Conservation (phyloP, 2,888 invertebrate species). For the Drosophila bunnanda region DNA sequence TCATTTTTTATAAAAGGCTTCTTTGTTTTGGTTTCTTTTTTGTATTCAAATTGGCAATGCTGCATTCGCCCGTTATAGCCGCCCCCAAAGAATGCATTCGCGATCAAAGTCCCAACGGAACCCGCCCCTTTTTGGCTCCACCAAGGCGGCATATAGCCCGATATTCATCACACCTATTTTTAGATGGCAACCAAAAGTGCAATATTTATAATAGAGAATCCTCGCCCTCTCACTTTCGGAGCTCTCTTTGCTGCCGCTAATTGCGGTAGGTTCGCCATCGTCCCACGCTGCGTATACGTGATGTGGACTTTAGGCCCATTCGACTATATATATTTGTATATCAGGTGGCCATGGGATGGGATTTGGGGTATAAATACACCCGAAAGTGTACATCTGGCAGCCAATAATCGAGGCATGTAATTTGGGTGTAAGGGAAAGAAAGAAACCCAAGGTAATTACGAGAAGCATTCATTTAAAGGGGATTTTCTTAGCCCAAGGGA, state of each 20-base stretch:
- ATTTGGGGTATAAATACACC: constrained; percentile 11
- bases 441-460: constrained; percentile 3
- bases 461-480: neutral
- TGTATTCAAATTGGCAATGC: constrained; percentile 2
- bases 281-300: constrained; percentile 57
- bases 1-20: constrained; percentile 31
- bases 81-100: constrained; percentile 55
- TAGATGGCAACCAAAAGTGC: constrained; percentile 31
- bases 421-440: neutral
- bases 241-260: constrained; percentile 17
- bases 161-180: constrained; percentile 21
- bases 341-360: constrained; percentile 23
- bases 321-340: neutral
- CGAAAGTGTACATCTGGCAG: constrained; percentile 8
- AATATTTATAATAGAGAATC: constrained; percentile 25
- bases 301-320: constrained; percentile 10
- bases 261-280: constrained; percentile 73
- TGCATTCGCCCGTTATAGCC: constrained; percentile 55
- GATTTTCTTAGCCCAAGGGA: neutral
- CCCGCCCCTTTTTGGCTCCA: constrained; percentile 19
- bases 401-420: constrained; percentile 18
- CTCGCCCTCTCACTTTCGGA: constrained; percentile 16
- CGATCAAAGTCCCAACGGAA: constrained; percentile 61
- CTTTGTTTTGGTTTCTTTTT: constrained; percentile 29
- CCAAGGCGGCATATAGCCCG: neutral